Evolutionary conservation across 1,140 invertebrate genomes (phyloP).

Genomic region (Drosophila melanogaster): Release_6_plus_ISO1_MT NT_033777.3:13538501-13539000

Average conservation of each 20-base stretch:
- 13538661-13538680: constrained; percentile 33
- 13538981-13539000: background rate
- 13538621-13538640: no score
- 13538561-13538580: background rate
- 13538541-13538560: background rate
- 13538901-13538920: constrained; percentile 62
- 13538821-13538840: constrained; percentile 11
- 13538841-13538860: constrained; percentile 23
- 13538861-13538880: constrained; percentile 58
- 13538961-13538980: constrained; percentile 6
- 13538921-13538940: constrained; percentile 64
- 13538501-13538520: background rate
- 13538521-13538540: background rate
- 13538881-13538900: constrained; percentile 66
- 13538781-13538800: constrained; percentile 24
- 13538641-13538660: background rate
- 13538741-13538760: constrained; percentile 55
- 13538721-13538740: background rate
- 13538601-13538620: background rate
- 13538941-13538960: constrained; percentile 1
- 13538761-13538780: constrained; percentile 65
- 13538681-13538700: constrained; percentile 42
- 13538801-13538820: constrained; percentile 16
- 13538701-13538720: constrained; percentile 28
- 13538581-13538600: background rate